Evolutionary conservation across 2,888 invertebrate genomes (phyloP).

Genomic region (Vanessa cardui): DNA sequence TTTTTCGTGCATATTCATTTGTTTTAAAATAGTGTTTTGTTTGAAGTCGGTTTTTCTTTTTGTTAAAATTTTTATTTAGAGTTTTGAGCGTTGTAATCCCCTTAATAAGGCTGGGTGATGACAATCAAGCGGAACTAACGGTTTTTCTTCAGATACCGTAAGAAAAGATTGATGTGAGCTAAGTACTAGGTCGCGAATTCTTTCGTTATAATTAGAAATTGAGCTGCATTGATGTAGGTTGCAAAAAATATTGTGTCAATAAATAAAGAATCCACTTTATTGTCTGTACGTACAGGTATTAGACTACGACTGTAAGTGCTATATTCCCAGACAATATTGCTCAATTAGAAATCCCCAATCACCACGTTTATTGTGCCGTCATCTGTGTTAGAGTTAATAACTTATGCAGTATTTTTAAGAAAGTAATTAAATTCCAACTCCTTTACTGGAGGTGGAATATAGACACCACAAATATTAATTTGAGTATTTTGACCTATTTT

Average conservation of each 20-base stretch:
- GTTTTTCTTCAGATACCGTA: background rate
- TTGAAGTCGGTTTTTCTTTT: no score
- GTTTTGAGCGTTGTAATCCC: no score
- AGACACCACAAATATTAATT: conserved; percentile 6
- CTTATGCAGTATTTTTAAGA: background rate
- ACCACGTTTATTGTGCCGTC: background rate
- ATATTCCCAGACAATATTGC: conserved; percentile 7
- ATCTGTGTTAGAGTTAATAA: background rate
- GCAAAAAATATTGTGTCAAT: background rate
- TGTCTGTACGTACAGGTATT: background rate
- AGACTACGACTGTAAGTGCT: background rate
- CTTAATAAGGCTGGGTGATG: conserved; percentile 1
- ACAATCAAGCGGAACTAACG: background rate
- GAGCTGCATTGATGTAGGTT: conserved; percentile 6
- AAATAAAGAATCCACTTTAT: conserved; percentile 2
- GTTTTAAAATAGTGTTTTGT: no score
- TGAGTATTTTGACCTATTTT: background rate
- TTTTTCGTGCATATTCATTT: no score
- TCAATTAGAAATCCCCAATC: conserved; percentile 3
- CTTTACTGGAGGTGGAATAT: conserved; percentile 8
- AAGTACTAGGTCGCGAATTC: conserved; percentile 2
- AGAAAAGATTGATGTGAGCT: background rate
- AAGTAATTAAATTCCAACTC: background rate
- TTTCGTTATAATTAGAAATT: background rate
- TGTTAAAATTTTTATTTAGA: no score